phyloP scores from a whole-genome alignment of 2,113 vertebrate species.

The Ariopsis seemanni region DNA sequence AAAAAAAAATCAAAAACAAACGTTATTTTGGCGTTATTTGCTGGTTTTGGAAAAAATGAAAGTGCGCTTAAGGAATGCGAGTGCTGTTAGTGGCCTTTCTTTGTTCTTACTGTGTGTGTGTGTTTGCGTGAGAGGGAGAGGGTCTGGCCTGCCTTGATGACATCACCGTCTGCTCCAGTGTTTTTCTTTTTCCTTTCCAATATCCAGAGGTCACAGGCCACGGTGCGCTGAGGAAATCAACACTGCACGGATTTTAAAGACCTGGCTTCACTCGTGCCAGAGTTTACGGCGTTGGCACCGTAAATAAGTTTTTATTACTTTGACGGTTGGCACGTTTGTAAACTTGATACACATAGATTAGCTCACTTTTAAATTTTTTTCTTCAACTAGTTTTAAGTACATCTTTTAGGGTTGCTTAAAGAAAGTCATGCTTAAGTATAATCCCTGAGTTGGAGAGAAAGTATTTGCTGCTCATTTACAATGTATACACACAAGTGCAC shows the following conservation, averaged over 20 bases:
- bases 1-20: background rate
- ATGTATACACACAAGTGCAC: background rate
- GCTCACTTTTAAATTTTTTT: background rate
- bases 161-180: slow-evolving; percentile 28
- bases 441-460: background rate
- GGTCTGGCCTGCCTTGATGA: slow-evolving; percentile 19
- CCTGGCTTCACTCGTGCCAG: background rate
- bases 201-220: slow-evolving; percentile 18
- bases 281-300: background rate
- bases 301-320: background rate
- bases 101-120: background rate
- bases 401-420: background rate
- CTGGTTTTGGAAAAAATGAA: slow-evolving; percentile 5
- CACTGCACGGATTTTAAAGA: background rate
- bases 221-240: background rate
- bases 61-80: slow-evolving; percentile 11
- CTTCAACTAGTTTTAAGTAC: background rate
- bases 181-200: slow-evolving; percentile 29
- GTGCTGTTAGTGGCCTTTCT: slow-evolving; percentile 10
- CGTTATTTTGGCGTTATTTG: slow-evolving; percentile 7
- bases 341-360: background rate
- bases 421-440: background rate
- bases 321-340: background rate
- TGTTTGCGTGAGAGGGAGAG: background rate
- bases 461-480: background rate